Conservation (phyloP, 1,140 invertebrate species). For the Brachionus asplanchnoidis region DNA sequence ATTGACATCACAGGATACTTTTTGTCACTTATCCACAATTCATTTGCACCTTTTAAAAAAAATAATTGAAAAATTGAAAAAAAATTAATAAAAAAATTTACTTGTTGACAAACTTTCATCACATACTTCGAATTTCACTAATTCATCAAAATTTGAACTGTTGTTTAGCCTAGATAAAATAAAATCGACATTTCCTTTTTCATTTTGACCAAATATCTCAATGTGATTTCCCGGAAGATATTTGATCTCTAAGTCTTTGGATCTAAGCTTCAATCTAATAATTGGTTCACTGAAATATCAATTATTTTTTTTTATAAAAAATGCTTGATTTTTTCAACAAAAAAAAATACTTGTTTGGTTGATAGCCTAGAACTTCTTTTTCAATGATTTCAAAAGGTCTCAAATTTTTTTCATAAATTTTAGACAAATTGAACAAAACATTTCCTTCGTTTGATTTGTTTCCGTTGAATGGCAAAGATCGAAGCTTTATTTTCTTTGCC, state of each 20-base stretch:
- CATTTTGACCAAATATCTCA: constrained; percentile 80
- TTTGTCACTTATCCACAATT: constrained; percentile 78
- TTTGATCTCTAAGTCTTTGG: constrained; percentile 49
- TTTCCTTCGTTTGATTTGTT: background rate
- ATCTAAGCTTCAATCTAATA: constrained; percentile 62
- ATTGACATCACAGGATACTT: constrained; percentile 73
- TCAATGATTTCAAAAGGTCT: background rate
- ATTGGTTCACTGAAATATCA: constrained; percentile 60
- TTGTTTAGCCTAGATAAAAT: constrained; percentile 68
- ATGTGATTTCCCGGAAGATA: constrained; percentile 88
- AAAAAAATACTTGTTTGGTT: constrained; percentile 58
- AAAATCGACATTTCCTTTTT: constrained; percentile 70
- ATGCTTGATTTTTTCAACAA: constrained; percentile 52
- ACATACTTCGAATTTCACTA: constrained; percentile 74
- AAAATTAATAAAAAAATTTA: background rate
- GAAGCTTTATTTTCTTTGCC: background rate
- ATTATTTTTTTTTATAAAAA: constrained; percentile 41
- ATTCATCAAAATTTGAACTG: constrained; percentile 66
- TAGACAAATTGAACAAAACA: background rate
- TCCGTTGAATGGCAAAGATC: background rate
- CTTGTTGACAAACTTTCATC: constrained; percentile 70
- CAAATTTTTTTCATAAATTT: background rate
- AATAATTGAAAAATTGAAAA: too few species aligned
- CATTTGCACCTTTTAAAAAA: constrained; percentile 66
- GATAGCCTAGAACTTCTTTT: constrained; percentile 46